These are phyloP conservation scores for Stenichneumon culpator DNA, from an alignment of 2,888 invertebrate genomes.

Conservation along the genomic window DNA sequence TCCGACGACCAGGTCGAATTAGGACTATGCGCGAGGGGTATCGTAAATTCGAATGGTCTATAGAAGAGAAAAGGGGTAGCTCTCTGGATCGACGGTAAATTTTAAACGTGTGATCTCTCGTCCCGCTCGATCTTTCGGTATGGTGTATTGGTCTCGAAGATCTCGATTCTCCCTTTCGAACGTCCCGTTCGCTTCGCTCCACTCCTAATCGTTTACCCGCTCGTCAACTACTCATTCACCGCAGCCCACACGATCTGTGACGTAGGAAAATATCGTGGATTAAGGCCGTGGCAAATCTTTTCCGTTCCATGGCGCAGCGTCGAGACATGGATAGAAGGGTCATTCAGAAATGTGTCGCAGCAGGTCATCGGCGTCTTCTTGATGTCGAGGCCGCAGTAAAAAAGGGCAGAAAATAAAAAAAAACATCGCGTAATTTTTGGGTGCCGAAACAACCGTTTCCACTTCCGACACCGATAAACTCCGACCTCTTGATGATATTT, in stretches of 20 bases:
- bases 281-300: constrained; percentile 17
- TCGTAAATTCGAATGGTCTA: neutral
- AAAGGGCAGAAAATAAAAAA: neutral
- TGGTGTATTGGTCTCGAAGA: neutral
- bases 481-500: constrained; percentile 40
- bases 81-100: constrained; percentile 6
- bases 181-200: constrained; percentile 36
- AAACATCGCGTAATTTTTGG: neutral
- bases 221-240: constrained; percentile 31
- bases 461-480: constrained; percentile 40
- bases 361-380: constrained; percentile 21
- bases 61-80: constrained; percentile 3
- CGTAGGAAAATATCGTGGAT: neutral
- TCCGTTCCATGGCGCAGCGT: neutral
- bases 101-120: constrained; percentile 17
- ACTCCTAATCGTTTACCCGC: constrained; percentile 34
- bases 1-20: constrained; percentile 13
- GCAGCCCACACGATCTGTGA: neutral
- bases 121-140: neutral
- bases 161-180: constrained; percentile 36
- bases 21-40: neutral
- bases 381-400: neutral
- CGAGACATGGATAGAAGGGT: neutral
- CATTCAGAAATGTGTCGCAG: constrained; percentile 35
- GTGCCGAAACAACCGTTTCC: neutral